Base-by-base conservation (phyloP, 2,113 vertebrate genomes). In the Apistogramma diplotaenia region DNA sequence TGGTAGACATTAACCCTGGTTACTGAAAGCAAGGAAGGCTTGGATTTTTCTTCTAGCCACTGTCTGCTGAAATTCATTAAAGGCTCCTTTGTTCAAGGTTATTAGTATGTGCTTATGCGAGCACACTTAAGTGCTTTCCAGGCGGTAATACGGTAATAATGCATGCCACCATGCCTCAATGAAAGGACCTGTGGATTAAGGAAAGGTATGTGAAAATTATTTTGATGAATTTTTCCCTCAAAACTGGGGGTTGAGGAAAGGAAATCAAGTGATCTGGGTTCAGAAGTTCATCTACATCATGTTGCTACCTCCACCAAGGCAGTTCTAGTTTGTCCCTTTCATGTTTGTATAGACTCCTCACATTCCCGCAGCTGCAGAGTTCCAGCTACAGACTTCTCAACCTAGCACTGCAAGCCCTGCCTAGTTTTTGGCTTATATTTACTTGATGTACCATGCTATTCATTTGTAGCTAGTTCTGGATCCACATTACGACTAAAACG, bases 21-120 rank as follows among this genome's bases (percentile, higher is more conserved):
- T 49, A 40, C 61, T 87, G 74, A 88, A 82, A 77, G 78, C 88
- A 91, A 87, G 46, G 61, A 79, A 58, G 57, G 82, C 86, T 88
- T 89, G 87, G 35, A 80, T 85, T 87, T 85, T 87, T 55, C 76
- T 65, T 74, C 59, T 13, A 65, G 77, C 67, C 60, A 79, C 49
- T 67, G 82, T 74, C 79, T 40, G 33, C 78, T 78, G 82, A 89
- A 85, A 79, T 82, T 85, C 78, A 91, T 89, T 91, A 90, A 92
- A 92, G 82, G 6, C 82, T 74, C 78, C 90, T 92, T 93, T 91
- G 91, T 93, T 91, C 81, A 74, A 87, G 74, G 83, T 92, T 93
- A 85, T 89, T 89, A 74, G 58, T 43, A 74, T 85, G 80, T 51
- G 58, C 49, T 12, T 61, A 31, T 56, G 59, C 4, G 57, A 85